Evolutionary conservation across 1,140 invertebrate genomes (phyloP), one percentile per base, ranked within the genome.

Genomic region (Zaprionus ornatus): DNA sequence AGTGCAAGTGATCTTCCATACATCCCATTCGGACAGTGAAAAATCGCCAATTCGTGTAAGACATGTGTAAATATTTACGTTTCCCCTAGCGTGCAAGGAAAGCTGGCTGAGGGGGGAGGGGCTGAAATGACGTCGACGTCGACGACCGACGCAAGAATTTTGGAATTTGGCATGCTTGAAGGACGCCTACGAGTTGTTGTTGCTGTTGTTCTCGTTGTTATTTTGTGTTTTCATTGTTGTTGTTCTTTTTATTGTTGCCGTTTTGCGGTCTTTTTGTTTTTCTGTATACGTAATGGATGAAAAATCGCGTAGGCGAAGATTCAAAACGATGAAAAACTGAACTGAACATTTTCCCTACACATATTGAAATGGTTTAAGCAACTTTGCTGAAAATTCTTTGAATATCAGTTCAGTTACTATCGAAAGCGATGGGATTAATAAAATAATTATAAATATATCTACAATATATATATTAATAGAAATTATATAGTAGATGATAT

Each of bases 41-140:
- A 83, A 80, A 86, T 87, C 37, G 74, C 64, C 84, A 88, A 76
- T 67, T 75, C 80, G 83, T 84, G 83, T 87, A 87, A 88, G 83
- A 88, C 84, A 87, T 80, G 70, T 88, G 83, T 88, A 87, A 87
- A 87, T 87, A 87, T 87, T 87, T 87, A 87, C 85, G 74, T 88
- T 84, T 77, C 42, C 48, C n/a, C 12, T 27, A n/a, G 25, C 35
- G 25, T 2, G 19, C 9, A 19, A 21, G 13, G 15, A 13, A 4
- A 15, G 15, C 5, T 1, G 23, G 7, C 29, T n/a, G 17, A 19
- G 17, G 29, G 15, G 5, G 10, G 7, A 4, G 55, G 55, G 17
- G 15, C 42, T 45, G 54, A 78, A 83, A 69, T 88, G 82, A 86
- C 83, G 83, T 83, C 68, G 82, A 86, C 77, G 82, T 86, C 83